Evolutionary conservation across 2,888 invertebrate species (phyloP).

Genomic region (Eupithecia dodoneata): DNA sequence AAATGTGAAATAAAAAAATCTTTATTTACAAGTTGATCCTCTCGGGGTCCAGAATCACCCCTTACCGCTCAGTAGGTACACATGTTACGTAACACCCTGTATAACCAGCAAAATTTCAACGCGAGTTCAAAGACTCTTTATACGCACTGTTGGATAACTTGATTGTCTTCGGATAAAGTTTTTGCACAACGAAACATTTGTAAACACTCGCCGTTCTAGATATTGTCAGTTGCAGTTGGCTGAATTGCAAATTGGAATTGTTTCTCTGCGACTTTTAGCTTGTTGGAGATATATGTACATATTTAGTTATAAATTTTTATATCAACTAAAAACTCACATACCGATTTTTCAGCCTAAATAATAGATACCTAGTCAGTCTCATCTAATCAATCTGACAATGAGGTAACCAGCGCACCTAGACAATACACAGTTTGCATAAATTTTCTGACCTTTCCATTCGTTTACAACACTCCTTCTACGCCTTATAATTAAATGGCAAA

Average conservation of each 20-base stretch:
- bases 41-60: too few relatives aligned
- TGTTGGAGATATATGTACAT: neutral
- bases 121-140: conserved; percentile 1
- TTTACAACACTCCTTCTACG: conserved; percentile 18
- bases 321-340: too few relatives aligned
- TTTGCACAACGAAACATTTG: neutral
- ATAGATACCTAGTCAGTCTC: neutral
- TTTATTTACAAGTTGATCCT: too few relatives aligned
- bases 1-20: too few relatives aligned
- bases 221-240: neutral
- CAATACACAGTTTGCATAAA: neutral
- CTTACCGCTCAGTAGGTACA: too few relatives aligned
- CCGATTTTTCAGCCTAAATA: too few relatives aligned
- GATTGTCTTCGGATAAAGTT: neutral
- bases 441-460: neutral
- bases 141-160: conserved; percentile 3
- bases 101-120: neutral
- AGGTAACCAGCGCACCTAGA: neutral
- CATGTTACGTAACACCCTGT: neutral
- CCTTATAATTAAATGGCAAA: conserved; percentile 40
- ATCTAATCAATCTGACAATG: neutral
- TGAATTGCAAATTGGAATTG: neutral
- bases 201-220: neutral
- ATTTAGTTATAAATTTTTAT: neutral
- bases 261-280: neutral